A percentile compares a stretch with the other conserved stretches of the same genome.
These are phyloP conservation scores for Brachionus sp. DNA, from an alignment of 1,140 invertebrate genomes.

Conservation along the genomic window DNA sequence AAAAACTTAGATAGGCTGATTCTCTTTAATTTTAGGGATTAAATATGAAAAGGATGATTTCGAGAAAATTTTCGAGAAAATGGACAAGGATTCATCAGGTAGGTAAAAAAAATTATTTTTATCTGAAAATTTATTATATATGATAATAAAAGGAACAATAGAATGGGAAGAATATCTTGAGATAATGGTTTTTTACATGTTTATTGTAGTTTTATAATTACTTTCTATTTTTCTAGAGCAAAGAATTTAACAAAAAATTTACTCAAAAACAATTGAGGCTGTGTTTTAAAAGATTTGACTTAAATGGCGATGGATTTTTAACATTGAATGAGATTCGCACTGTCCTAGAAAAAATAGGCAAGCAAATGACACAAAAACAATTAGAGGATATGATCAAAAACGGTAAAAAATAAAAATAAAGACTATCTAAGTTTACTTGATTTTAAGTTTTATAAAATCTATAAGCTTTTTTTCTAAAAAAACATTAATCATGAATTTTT, in stretches of 20 bases:
- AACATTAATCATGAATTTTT: no score
- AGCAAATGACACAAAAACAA: slow-evolving; percentile 43
- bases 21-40: slow-evolving; percentile 12
- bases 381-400: slow-evolving; percentile 39
- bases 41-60: slow-evolving; percentile 6
- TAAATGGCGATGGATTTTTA: background rate
- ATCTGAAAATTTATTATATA: background rate
- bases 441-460: no score
- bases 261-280: background rate
- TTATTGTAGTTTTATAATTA: background rate
- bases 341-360: slow-evolving; percentile 36
- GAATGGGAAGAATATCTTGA: slow-evolving; percentile 45
- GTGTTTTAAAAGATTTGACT: slow-evolving; percentile 39
- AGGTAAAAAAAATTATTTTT: background rate
- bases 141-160: background rate
- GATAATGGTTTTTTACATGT: background rate
- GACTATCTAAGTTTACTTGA: no score
- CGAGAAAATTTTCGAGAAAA: background rate
- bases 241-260: slow-evolving; percentile 28
- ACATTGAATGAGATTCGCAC: slow-evolving; percentile 28
- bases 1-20: background rate
- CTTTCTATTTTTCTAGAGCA: background rate
- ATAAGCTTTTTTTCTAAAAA: no score
- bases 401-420: background rate
- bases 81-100: slow-evolving; percentile 37